These are phyloP conservation scores for Erpornis zantholeuca DNA, from an alignment of 2,113 vertebrate genomes.

Conservation along the genomic window DNA sequence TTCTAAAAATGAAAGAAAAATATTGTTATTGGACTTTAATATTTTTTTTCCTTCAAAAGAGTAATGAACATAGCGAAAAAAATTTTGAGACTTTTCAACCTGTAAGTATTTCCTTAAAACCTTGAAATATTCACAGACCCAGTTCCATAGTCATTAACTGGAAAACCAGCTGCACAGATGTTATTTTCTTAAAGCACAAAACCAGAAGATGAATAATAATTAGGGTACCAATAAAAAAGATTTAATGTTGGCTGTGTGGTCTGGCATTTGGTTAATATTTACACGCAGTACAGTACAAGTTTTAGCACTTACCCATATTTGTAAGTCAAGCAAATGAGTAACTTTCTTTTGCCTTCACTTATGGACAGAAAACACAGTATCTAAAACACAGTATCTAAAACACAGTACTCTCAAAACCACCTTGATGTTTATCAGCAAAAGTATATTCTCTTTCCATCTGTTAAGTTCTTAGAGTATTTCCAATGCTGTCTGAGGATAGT, in stretches of 20 bases:
- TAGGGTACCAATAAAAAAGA: not conserved
- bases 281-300: not conserved
- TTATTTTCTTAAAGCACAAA: not conserved
- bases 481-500: not conserved
- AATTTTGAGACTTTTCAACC: not conserved
- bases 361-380: not conserved
- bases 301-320: not conserved
- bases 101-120: not conserved
- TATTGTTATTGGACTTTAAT: not conserved
- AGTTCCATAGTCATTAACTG: not conserved
- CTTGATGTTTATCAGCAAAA: not conserved
- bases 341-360: not conserved
- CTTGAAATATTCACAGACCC: not conserved
- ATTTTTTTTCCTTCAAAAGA: not conserved
- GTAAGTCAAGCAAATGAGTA: not conserved
- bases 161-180: not conserved
- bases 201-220: not conserved
- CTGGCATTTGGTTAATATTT: not conserved
- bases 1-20: not conserved
- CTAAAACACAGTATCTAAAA: not conserved
- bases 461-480: not conserved
- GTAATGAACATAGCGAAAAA: not conserved
- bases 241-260: not conserved
- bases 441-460: not conserved
- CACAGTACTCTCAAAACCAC: not conserved